phyloP scores from a whole-genome alignment of 2,113 vertebrate species.

The Laticauda laticaudata region DNA sequence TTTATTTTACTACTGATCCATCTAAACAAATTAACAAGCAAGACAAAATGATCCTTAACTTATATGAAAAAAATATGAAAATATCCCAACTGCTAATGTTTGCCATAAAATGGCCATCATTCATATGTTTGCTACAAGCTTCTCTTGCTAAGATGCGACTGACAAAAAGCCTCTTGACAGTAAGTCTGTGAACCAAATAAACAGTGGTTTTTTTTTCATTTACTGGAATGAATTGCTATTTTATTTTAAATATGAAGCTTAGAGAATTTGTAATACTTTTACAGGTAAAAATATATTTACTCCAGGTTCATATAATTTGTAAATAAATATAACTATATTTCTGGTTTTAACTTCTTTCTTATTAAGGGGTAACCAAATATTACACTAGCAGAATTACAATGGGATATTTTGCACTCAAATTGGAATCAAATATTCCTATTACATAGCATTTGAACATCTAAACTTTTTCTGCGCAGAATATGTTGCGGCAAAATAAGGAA shows the following conservation, averaged over 20 bases:
- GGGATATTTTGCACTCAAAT: not conserved
- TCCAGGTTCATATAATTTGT: conserved; percentile 23
- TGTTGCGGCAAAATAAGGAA: conserved; percentile 58
- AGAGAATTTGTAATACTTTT: conserved; percentile 31
- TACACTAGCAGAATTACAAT: conserved; percentile 46
- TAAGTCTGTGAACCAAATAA: conserved; percentile 35
- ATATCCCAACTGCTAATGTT: conserved; percentile 16
- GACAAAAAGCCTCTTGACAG: conserved; percentile 48
- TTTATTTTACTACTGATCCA: not conserved
- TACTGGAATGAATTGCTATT: conserved; percentile 16
- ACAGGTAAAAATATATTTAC: conserved; percentile 53
- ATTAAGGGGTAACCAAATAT: conserved; percentile 45
- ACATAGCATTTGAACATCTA: conserved; percentile 39
- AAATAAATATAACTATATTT: conserved; percentile 35
- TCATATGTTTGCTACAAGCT: conserved; percentile 29
- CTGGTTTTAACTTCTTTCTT: conserved; percentile 58
- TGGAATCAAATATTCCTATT: conserved; percentile 37
- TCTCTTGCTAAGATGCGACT: conserved; percentile 46
- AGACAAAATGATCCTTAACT: not conserved
- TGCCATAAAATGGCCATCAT: conserved; percentile 16
- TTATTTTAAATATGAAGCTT: not conserved
- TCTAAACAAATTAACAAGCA: not conserved
- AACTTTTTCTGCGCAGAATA: conserved; percentile 50
- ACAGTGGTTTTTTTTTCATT: conserved; percentile 8
- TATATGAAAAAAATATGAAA: conserved; percentile 2